A percentile compares a stretch with the other conserved stretches of the same genome.
phyloP scores from a whole-genome alignment of 2,113 vertebrate genomes.

The Apus apus region DNA sequence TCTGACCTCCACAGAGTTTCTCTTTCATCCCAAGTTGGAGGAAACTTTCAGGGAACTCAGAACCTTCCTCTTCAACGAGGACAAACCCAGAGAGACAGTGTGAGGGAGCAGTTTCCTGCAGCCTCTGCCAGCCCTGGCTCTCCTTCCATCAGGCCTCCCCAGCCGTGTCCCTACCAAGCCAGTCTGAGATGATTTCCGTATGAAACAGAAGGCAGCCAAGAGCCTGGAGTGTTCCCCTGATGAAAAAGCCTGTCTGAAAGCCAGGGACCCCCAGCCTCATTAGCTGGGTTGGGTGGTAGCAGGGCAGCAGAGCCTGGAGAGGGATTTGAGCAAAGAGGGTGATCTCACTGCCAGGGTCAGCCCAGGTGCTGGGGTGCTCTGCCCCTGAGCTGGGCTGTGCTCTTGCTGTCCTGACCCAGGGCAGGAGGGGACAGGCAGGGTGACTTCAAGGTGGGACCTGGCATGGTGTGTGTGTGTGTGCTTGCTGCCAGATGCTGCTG shows the following conservation, averaged over 20 bases:
- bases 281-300: not conserved
- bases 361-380: not conserved
- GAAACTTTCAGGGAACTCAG: not conserved
- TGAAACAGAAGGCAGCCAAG: not conserved
- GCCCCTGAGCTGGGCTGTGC: not conserved
- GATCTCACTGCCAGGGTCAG: not conserved
- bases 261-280: not conserved
- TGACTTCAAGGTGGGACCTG: not conserved
- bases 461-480: too few species aligned
- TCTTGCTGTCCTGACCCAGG: not conserved
- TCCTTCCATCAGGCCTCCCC: not conserved
- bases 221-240: not conserved
- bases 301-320: not conserved
- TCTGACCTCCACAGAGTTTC: not conserved
- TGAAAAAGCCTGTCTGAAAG: not conserved
- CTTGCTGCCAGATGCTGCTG: not conserved
- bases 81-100: not conserved
- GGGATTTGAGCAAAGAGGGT: not conserved
- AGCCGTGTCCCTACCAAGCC: rapidly evolving
- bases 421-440: not conserved
- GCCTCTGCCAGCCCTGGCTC: not conserved
- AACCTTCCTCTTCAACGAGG: not conserved
- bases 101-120: not conserved
- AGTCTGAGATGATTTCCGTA: not conserved
- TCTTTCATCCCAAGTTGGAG: slow-evolving; percentile 24